A percentile compares a stretch with the other conserved stretches of the same genome.
phyloP scores from a whole-genome alignment of 1,140 invertebrate genomes.

The Cylas formicarius region DNA sequence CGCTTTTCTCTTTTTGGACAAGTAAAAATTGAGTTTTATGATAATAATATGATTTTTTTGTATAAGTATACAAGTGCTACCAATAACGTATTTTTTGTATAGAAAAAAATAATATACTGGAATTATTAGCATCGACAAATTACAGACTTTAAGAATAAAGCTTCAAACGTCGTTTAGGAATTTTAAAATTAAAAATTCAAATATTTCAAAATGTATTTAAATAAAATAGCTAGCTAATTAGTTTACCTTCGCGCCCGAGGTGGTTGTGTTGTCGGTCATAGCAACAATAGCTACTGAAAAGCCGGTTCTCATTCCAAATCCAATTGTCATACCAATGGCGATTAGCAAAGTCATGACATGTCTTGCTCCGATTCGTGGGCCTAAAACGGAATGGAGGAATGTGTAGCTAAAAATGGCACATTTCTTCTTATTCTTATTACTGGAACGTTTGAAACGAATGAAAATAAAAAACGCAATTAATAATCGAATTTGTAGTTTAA shows the following conservation, averaged over 20 bases:
- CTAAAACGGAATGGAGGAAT: neutral
- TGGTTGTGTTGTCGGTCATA: conserved; percentile 51
- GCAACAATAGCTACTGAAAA: conserved; percentile 64
- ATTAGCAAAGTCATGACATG: conserved; percentile 57
- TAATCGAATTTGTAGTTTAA: too few species aligned
- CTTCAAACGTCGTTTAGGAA: neutral
- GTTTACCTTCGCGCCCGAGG: conserved; percentile 21
- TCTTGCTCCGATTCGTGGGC: conserved; percentile 48
- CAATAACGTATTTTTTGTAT: too few species aligned
- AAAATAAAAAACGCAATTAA: too few species aligned
- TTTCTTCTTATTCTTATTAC: too few species aligned
- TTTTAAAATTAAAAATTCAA: neutral
- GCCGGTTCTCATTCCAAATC: conserved; percentile 56
- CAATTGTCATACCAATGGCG: conserved; percentile 54
- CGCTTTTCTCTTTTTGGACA: too few species aligned
- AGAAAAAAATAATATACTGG: too few species aligned
- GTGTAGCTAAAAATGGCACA: too few species aligned
- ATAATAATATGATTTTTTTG: too few species aligned
- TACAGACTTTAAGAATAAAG: neutral
- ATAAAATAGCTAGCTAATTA: neutral
- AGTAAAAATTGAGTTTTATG: too few species aligned
- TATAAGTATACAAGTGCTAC: too few species aligned
- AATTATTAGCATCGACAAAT: conserved; percentile 6
- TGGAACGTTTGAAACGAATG: too few species aligned
- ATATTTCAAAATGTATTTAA: neutral